Base-by-base conservation (phyloP, 2,888 invertebrate species). In the Taphrorychus bicolor region DNA sequence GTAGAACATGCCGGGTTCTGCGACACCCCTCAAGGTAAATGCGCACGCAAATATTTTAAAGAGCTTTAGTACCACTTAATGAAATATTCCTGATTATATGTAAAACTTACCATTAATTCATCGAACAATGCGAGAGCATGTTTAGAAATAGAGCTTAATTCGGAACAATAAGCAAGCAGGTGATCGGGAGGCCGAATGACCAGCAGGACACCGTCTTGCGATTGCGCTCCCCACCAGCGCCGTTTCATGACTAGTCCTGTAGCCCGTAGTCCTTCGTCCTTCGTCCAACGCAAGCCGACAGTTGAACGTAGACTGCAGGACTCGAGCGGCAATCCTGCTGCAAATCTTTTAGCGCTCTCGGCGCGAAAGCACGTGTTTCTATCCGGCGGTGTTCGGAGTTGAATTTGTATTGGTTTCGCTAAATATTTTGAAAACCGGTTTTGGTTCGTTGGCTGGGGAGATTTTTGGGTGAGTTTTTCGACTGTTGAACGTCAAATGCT, bases 151-250 rank as follows among this genome's bases (percentile, higher is more conserved):
- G 2, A 45, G 45, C 45, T 45, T 16, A 56, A 54, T 66, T 52
- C 48, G 51, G 57, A 17, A 64, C 51, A 64, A 59, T 54, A 45
- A 59, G 42, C 21, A 53, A 57, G 59, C 64, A 69, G 64, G 64
- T 69, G 60, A 64, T 69, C 59, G 42, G 58, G 52, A 53, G 61
- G 62, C 48, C 65, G 58, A 69, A 54, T 70, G 70, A 66, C 70
- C 70, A 69, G 60, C 69, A 61, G 69, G 69, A 69, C 65, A 69
- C 58, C 57, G 66, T 70, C 66, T 66, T 70, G 62, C 66, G 62
- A 66, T 62, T 63, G 61, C 64, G 61, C 61, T 61, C 65, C 66
- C 66, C 66, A 62, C 70, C 60, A 61, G 59, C 65, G 53, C 42
- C 42, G 32, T 53, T 49, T 23, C 66, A 66, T 61, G 66, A 66